A percentile compares a stretch with the other conserved stretches of the same genome.
These are phyloP conservation scores for Halictus rubicundus DNA, from an alignment of 1,140 invertebrate genomes.

Conservation along the genomic window DNA sequence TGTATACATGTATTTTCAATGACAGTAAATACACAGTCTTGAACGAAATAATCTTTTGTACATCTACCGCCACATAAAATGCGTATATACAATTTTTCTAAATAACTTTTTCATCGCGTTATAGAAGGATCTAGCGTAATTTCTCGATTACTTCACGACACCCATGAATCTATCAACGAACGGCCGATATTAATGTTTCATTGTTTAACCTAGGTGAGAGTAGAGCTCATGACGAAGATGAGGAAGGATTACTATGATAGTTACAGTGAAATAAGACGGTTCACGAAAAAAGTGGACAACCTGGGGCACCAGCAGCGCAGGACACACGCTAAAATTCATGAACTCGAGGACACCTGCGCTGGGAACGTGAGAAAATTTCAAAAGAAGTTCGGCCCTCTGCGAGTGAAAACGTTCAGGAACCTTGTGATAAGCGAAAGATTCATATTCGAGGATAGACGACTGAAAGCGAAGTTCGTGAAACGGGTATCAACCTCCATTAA, in stretches of 20 bases:
- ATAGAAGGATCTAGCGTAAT: no score
- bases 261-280: constrained; percentile 50
- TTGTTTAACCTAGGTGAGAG: constrained; percentile 37
- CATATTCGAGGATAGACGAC: constrained; percentile 59
- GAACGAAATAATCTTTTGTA: no score
- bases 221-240: constrained; percentile 48
- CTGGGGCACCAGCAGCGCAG: constrained; percentile 51
- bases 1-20: no score
- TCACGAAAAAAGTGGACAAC: constrained; percentile 55
- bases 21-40: no score
- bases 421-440: constrained; percentile 59
- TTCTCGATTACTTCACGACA: no score
- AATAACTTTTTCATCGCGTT: no score
- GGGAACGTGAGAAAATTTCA: constrained; percentile 52
- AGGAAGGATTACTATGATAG: constrained; percentile 52
- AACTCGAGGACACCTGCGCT: constrained; percentile 43
- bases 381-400: constrained; percentile 57
- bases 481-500: constrained; percentile 37
- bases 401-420: constrained; percentile 62
- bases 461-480: constrained; percentile 53
- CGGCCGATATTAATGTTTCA: neutral
- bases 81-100: no score
- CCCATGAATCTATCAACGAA: neutral
- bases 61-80: no score
- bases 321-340: constrained; percentile 59